Base-by-base conservation (phyloP, 2,797 vertebrate genomes). In the Decapterus maruadsi region DNA sequence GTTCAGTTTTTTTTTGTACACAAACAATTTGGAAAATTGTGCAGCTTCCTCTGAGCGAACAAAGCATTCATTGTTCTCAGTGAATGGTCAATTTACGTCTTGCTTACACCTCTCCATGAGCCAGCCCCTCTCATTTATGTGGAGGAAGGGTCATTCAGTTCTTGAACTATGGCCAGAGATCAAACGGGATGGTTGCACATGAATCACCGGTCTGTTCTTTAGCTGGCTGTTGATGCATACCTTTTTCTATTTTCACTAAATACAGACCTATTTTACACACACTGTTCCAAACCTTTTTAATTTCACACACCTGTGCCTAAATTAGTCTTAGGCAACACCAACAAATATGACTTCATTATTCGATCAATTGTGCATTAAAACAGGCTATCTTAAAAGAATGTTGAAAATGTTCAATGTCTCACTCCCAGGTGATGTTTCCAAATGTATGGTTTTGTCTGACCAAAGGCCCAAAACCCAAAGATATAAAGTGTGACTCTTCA, bases 41-140 rank as follows among this genome's bases (percentile, higher is more conserved):
- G 73, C 43, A 2, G 67, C 54, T 72, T 72, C 17, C 68, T 68
- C 56, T 48, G 4, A 9, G 2, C 58, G 38, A 82, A 77, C 71
- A 87, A 50, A 59, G 77, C 8, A 3, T 11, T 62, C 69, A 56
- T 46, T 68, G 68, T 75, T 77, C 79, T 67, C 11, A 4, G 48
- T 38, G 42, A 87, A 69, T 46, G 78, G 57, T 71, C n/a, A 40
- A 2, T 59, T 81, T 61, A 60, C 16, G 31, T 79, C 54, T 71
- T 0, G 0, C 75, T 78, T 80, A 82, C 83, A 55, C 70, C 63
- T 80, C 74, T 9, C 3, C 29, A 42, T 51, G 53, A 54, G 48
- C 60, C 3, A 4, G 40, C 54, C 65, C 48, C 43, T 58, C 68
- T 68, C 19, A 60, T 45, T 11, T 56, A 31, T 34, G 19, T 53